Evolutionary conservation across 2,797 vertebrate genomes (phyloP), one percentile per base, ranked within the genome.

Genomic region (Pangasius djambal): DNA sequence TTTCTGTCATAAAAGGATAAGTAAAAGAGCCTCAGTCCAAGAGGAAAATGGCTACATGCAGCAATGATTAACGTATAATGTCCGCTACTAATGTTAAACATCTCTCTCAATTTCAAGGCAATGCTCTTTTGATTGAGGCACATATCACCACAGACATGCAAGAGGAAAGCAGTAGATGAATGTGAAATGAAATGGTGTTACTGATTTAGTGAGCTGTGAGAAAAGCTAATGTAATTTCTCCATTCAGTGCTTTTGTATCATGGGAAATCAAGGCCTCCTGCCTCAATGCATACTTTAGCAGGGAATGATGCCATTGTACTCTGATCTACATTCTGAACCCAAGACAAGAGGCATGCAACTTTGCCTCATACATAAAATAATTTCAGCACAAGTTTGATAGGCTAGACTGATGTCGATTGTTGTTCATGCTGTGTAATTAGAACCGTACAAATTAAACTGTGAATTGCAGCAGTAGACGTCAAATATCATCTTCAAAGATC

Each of bases 191-290:
- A 90, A 89, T 88, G 79, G 74, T 87, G 78, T 85, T 77, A 87
- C 77, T 72, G 79, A 90, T 81, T 50, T 72, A 86, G 86, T 61
- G 82, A 86, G 88, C 89, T 88, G 86, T 82, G 87, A 70, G 84
- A 52, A 87, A 81, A 86, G 61, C 89, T 90, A 89, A 91, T 88
- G 84, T 87, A 75, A 91, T 92, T 90, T 88, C 61, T 90, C 52
- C 57, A 88, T 89, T 89, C 88, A 89, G 90, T 90, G 88, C 81
- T 83, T 82, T 79, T 88, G 83, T 65, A 83, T 85, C 92, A 90
- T 88, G 91, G 92, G 92, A 91, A 92, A 92, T 91, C 86, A 91
- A 52, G 85, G 65, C 87, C 85, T 88, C 52, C 65, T 72, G 57
- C 34, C 31, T 79, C 87, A 79, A 69, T 87, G 75, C 82, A 67